Evolutionary conservation across 2,797 vertebrate genomes (phyloP).

Genomic region (Remorina albescens): DNA sequence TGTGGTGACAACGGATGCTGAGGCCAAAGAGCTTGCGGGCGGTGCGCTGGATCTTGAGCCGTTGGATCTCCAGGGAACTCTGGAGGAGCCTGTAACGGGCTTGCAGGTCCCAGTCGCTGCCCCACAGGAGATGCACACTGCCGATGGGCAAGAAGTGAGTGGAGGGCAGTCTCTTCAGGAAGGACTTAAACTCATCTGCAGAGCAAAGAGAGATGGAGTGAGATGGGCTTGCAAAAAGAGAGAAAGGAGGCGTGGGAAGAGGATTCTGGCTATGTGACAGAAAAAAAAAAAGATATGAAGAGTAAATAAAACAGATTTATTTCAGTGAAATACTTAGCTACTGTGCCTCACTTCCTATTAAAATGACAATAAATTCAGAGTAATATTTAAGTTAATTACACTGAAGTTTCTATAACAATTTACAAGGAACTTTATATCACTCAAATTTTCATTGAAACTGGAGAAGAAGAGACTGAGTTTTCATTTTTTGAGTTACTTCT

Average conservation of each 20-base stretch:
- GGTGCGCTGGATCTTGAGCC: conserved; percentile 95
- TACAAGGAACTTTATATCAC: not conserved
- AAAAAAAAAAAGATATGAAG: not conserved
- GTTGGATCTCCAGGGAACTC: conserved; percentile 93
- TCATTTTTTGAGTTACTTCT: conserved; percentile 17
- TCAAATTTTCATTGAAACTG: not conserved
- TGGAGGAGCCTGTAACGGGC: conserved; percentile 96
- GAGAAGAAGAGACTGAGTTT: no score
- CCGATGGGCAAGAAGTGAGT: conserved; percentile 98
- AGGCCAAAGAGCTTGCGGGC: conserved; percentile 98
- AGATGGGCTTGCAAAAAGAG: conserved; percentile 4
- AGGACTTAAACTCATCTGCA: conserved; percentile 98
- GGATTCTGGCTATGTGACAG: not conserved
- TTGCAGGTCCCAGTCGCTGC: conserved; percentile 99
- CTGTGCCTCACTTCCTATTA: not conserved
- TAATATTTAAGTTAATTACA: not conserved
- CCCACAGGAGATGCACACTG: conserved; percentile 98
- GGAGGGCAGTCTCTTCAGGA: conserved; percentile 96
- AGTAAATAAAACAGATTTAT: not conserved
- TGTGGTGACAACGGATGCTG: conserved; percentile 97
- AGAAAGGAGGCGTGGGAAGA: not conserved
- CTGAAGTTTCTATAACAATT: not conserved
- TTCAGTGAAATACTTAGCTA: no score
- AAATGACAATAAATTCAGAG: not conserved
- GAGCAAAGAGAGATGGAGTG: conserved; percentile 8